These are phyloP conservation scores for Drosophila formosana DNA, from an alignment of 2,888 invertebrate genomes.

Conservation along the genomic window DNA sequence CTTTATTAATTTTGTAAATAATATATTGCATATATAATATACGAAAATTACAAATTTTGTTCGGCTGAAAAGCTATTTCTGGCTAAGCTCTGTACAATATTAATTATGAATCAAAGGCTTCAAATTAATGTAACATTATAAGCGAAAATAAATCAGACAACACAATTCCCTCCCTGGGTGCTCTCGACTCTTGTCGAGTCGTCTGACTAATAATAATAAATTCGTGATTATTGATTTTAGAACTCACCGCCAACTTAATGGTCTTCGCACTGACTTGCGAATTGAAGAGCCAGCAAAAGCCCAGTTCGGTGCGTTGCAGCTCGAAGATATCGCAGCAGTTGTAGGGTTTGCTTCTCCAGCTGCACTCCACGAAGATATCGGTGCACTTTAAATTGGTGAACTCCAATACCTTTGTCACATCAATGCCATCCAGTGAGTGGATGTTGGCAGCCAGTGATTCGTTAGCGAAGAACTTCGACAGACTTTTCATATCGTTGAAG, in stretches of 20 bases:
- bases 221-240: background rate
- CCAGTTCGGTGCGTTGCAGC: conserved; percentile 85
- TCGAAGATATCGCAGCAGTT: conserved; percentile 86
- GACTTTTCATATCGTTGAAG: conserved; percentile 54
- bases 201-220: background rate
- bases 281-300: conserved; percentile 86
- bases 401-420: conserved; percentile 71
- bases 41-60: too few relatives aligned
- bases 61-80: too few relatives aligned
- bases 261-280: conserved; percentile 74
- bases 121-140: too few relatives aligned
- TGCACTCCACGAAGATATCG: conserved; percentile 84
- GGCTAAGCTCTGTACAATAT: too few relatives aligned
- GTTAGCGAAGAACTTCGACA: conserved; percentile 65
- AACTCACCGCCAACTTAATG: conserved; percentile 56
- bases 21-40: too few relatives aligned
- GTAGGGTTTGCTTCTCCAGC: conserved; percentile 84
- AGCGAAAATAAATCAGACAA: too few relatives aligned
- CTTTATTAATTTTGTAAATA: too few relatives aligned
- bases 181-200: too few relatives aligned
- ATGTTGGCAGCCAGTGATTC: conserved; percentile 52
- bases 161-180: too few relatives aligned
- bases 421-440: conserved; percentile 67
- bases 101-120: too few relatives aligned
- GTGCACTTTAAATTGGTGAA: conserved; percentile 74